A percentile compares a stretch with the other conserved stretches of the same genome.
Conservation (phyloP, 2,888 invertebrate genomes). For the Amiota communis region DNA sequence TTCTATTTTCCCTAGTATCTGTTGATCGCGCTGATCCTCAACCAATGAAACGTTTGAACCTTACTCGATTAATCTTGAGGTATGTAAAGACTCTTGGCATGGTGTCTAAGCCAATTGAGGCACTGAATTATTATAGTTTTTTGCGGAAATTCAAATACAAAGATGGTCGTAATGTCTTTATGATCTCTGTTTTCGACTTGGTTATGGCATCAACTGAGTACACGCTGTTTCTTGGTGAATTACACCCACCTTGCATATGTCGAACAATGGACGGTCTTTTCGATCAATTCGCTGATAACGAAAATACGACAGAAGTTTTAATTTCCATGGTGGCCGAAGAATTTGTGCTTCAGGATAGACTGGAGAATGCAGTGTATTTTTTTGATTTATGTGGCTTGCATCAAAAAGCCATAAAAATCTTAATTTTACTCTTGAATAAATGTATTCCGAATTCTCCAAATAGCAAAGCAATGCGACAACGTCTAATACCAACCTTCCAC, state of each 20-base stretch:
- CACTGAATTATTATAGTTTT: conserved; percentile 86
- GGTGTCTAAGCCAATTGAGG: conserved; percentile 87
- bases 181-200: conserved; percentile 87
- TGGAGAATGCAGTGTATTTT: too few species aligned
- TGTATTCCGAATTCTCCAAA: conserved; percentile 78
- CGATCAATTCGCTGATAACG: conserved; percentile 86
- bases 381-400: too few species aligned
- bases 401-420: too few species aligned
- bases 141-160: conserved; percentile 83
- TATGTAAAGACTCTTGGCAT: conserved; percentile 94
- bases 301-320: too few species aligned
- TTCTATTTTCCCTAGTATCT: conserved; percentile 75
- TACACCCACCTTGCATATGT: conserved; percentile 77
- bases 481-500: conserved; percentile 76
- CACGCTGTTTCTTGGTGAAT: conserved; percentile 84
- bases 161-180: conserved; percentile 88
- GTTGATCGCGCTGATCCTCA: conserved; percentile 82
- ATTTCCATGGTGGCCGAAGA: too few species aligned
- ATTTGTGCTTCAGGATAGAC: too few species aligned
- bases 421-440: conserved; percentile 88
- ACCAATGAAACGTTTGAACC: conserved; percentile 86
- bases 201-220: conserved; percentile 85
- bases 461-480: conserved; percentile 74
- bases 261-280: conserved; percentile 77
- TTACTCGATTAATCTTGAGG: conserved; percentile 88